Conservation (phyloP, 2,797 vertebrate genomes). For the Tauraco hartlaubi region DNA sequence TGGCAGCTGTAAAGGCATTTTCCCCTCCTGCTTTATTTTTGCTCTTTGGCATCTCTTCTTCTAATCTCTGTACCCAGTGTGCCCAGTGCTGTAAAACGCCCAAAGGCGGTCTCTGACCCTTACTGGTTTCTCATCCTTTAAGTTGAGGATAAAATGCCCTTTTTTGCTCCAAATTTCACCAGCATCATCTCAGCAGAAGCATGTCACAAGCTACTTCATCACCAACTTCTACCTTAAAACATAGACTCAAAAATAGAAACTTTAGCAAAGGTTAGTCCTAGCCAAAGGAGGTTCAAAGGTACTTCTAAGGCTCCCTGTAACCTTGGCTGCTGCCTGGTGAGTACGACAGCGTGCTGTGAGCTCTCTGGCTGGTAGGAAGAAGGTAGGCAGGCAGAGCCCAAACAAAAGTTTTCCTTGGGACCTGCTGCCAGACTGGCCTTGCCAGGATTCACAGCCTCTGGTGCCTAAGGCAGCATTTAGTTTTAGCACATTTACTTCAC, state of each 20-base stretch:
- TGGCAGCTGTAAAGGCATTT: background rate
- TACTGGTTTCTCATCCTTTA: background rate
- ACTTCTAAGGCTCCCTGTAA: background rate
- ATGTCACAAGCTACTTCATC: background rate
- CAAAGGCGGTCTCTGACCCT: background rate
- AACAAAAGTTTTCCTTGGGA: background rate
- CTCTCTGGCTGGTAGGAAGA: background rate
- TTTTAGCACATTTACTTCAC: background rate
- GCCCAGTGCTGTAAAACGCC: background rate
- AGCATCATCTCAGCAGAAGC: background rate
- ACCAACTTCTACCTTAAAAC: background rate
- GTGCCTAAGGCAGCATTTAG: background rate
- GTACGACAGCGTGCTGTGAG: accelerated
- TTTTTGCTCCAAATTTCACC: background rate
- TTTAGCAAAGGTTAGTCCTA: background rate
- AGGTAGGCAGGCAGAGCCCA: background rate
- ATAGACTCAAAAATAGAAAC: background rate
- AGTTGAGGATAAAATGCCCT: background rate
- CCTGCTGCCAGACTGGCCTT: background rate
- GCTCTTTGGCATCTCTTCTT: background rate
- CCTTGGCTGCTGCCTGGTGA: background rate
- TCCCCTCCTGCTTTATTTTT: background rate
- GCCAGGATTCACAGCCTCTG: background rate
- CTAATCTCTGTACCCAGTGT: background rate
- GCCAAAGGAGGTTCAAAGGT: background rate